Conservation (phyloP, 2,113 vertebrate genomes). For the Dermatemys mawii region DNA sequence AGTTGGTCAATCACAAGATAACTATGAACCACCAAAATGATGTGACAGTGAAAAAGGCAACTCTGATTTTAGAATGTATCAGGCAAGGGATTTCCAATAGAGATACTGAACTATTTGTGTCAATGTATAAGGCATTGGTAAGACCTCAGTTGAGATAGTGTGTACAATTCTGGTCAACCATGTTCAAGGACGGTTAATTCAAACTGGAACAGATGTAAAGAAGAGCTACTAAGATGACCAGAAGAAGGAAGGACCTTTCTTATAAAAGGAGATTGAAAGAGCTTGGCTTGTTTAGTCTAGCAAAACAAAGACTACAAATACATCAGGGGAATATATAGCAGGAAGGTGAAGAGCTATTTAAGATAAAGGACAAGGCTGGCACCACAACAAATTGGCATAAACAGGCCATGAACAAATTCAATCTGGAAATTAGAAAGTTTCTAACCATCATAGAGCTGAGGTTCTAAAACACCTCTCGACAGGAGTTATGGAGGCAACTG, state of each 20-base stretch:
- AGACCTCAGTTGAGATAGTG: background rate
- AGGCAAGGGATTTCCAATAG: background rate
- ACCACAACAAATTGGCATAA: background rate
- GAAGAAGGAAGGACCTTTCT: background rate
- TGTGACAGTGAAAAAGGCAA: background rate
- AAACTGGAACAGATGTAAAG: background rate
- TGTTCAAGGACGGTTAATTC: background rate
- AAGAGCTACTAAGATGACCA: background rate
- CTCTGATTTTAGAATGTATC: background rate
- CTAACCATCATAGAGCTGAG: background rate
- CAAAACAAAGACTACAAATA: background rate
- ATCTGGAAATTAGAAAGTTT: background rate
- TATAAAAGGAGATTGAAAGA: background rate
- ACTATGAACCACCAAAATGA: background rate
- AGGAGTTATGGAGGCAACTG: background rate
- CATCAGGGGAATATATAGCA: background rate
- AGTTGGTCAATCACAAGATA: background rate
- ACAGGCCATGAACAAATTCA: background rate
- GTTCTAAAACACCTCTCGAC: background rate
- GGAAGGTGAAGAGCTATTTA: background rate
- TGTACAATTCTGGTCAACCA: background rate
- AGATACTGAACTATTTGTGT: too few relatives aligned
- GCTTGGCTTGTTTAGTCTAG: background rate
- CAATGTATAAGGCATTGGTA: background rate
- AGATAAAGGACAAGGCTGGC: background rate